Evolutionary conservation across 2,888 invertebrate genomes (phyloP).

Genomic region (Agriotes lineatus): DNA sequence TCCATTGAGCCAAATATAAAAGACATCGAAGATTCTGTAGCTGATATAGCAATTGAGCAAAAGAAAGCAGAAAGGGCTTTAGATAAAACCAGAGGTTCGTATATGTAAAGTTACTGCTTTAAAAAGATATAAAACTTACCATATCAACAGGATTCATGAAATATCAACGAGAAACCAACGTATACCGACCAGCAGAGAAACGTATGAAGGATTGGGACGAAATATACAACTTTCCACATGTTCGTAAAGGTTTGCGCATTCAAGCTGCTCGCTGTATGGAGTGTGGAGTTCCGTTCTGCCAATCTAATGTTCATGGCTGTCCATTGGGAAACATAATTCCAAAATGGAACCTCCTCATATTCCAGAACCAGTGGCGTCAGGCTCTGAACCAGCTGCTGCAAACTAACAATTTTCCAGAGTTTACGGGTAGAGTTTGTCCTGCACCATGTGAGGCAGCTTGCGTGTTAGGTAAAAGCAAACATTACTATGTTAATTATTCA

Average conservation of each 20-base stretch:
- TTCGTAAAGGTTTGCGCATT: constrained; percentile 88
- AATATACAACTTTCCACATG: constrained; percentile 89
- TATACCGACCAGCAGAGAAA: constrained; percentile 88
- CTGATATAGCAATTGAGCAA: constrained; percentile 81
- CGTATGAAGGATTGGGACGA: constrained; percentile 97
- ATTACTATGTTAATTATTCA: too few species aligned
- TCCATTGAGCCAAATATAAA: constrained; percentile 63
- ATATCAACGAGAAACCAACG: constrained; percentile 88
- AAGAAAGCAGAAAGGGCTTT: constrained; percentile 85
- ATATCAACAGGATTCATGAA: constrained; percentile 92
- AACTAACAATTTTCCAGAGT: constrained; percentile 97
- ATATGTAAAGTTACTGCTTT: neutral
- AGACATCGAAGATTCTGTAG: constrained; percentile 92
- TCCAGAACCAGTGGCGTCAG: constrained; percentile 93
- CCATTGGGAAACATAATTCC: constrained; percentile 99
- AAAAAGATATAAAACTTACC: neutral
- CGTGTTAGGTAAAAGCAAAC: constrained; percentile 75
- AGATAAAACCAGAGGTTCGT: constrained; percentile 77
- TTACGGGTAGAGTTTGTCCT: constrained; percentile 82
- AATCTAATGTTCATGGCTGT: constrained; percentile 91
- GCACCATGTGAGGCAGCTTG: constrained; percentile 99
- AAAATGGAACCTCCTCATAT: constrained; percentile 99
- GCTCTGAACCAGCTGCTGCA: constrained; percentile 93
- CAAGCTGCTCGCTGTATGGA: constrained; percentile 99
- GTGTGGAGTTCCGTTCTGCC: constrained; percentile 99